Base-by-base conservation (phyloP, 2,113 vertebrate species). In the Tapirus terrestris region DNA sequence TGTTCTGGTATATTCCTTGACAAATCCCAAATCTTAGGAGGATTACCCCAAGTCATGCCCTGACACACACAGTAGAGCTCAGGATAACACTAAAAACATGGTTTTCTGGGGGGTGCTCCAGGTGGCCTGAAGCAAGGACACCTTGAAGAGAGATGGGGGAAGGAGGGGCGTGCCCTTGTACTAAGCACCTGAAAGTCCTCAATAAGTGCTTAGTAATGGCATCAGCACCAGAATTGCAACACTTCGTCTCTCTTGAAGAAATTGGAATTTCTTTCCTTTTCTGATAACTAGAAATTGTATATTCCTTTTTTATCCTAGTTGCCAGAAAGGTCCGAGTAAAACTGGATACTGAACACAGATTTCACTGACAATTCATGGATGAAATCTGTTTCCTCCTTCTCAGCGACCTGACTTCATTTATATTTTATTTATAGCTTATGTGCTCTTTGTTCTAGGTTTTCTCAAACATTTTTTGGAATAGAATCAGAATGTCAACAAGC, bases 161-260 rank as follows among this genome's bases (percentile, higher is more conserved):
- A 13, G 2, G 14, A 23, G 14, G 13, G 0, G 0, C 1, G 11
- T 12, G 25, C 14, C 27, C n/a, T 31, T 25, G 36, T 27, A 36
- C 1, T 13, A 53, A 85, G 79, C 0, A 6, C 45, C 21, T 1
- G 8, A 8, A 92, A 33, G 56, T 68, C 80, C 67, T 82, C 53
- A 9, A 0, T 25, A n/a, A 94, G 75, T 79, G 73, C 48, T 94
- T 56, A 79, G 56, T 12, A 77, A 82, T 16, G n/a, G 8, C 63
- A 31, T 1, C 13, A 86, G 17, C 17, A 82, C 48, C 56, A 43
- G 39, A 77, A 91, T 1, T 67, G 81, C 53, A 93, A 89, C 18
- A 79, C 39, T 91, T 67, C 36, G 39, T 31, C 9, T 77, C 75
- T 94, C 79, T 77, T 93, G 67, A 95, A 82, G 73, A 75, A 83